Evolutionary conservation across 1,140 invertebrate genomes (phyloP).

Genomic region (Doryteuthis pealeii): DNA sequence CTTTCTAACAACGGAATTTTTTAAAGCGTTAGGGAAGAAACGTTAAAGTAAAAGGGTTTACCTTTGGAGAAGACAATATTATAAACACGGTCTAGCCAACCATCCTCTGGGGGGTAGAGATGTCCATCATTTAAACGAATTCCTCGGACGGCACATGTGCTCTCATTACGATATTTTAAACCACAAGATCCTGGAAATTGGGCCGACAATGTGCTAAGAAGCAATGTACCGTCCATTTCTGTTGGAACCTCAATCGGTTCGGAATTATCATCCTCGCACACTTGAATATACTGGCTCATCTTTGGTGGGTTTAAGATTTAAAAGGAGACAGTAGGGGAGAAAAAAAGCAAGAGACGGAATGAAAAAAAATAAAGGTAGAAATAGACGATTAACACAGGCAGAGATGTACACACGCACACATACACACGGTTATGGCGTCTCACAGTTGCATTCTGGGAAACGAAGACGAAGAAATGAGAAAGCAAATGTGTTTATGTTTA

Average conservation of each 20-base stretch:
- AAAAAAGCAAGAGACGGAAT: too few relatives aligned
- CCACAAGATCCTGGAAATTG: conserved; percentile 93
- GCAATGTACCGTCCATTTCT: conserved; percentile 83
- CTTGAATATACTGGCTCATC: conserved; percentile 57
- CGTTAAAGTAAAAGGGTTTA: conserved; percentile 59
- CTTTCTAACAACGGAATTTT: too few relatives aligned
- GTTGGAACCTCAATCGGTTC: conserved; percentile 91
- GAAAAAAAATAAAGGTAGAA: too few relatives aligned
- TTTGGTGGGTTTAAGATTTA: too few relatives aligned
- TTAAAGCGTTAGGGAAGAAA: too few relatives aligned
- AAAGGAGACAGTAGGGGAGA: too few relatives aligned
- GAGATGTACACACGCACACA: too few relatives aligned
- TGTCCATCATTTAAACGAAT: conserved; percentile 84
- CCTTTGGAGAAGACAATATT: conserved; percentile 97
- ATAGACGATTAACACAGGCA: too few relatives aligned
- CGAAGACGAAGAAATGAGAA: too few relatives aligned
- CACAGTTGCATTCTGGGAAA: too few relatives aligned
- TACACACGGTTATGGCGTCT: too few relatives aligned
- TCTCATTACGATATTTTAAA: conserved; percentile 86
- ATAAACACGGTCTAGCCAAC: conserved; percentile 86
- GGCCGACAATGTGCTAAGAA: conserved; percentile 83
- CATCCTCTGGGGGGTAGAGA: conserved; percentile 79
- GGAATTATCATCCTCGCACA: conserved; percentile 82
- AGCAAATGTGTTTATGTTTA: too few relatives aligned
- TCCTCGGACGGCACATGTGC: conserved; percentile 81